A percentile compares a stretch with the other conserved stretches of the same genome.
Evolutionary conservation across 1,140 invertebrate genomes (phyloP).

Genomic region (Caenorhabditis brenneri): DNA sequence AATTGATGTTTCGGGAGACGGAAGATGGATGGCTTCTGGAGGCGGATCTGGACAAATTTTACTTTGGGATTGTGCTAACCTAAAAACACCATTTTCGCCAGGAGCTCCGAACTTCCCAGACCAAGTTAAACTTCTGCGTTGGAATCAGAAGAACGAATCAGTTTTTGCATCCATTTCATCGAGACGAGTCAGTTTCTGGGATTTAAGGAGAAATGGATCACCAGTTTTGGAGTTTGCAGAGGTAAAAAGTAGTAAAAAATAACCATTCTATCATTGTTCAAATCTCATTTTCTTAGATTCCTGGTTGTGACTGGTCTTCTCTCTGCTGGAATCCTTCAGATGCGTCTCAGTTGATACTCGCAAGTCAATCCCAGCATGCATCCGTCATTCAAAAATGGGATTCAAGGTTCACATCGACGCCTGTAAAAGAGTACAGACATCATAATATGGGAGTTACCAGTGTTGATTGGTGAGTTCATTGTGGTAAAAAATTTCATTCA

Average conservation of each 20-base stretch:
- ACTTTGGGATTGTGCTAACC: conserved; percentile 32
- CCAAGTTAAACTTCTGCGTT: conserved; percentile 32
- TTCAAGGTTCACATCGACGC: neutral
- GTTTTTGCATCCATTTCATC: conserved; percentile 23
- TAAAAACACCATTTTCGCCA: conserved; percentile 15
- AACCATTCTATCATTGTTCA: too few species aligned
- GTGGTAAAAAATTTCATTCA: neutral
- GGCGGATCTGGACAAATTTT: conserved; percentile 33
- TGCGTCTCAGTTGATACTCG: neutral
- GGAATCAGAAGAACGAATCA: conserved; percentile 15
- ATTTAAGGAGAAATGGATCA: conserved; percentile 26
- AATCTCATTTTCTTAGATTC: conserved; percentile 12
- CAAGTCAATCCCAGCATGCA: conserved; percentile 11
- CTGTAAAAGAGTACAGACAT: conserved; percentile 8
- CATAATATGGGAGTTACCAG: conserved; percentile 23
- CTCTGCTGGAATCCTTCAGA: conserved; percentile 26
- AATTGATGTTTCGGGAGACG: conserved; percentile 19
- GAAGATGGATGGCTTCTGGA: conserved; percentile 27
- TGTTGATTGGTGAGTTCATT: neutral
- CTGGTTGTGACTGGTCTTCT: conserved; percentile 28
- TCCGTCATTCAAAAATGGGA: conserved; percentile 27
- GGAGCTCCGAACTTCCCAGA: conserved; percentile 25
- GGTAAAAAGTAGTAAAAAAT: neutral
- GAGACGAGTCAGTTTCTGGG: conserved; percentile 7
- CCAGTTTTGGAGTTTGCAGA: conserved; percentile 36